Conservation (phyloP, 2,113 vertebrate genomes). For the Clarias gariepinus region DNA sequence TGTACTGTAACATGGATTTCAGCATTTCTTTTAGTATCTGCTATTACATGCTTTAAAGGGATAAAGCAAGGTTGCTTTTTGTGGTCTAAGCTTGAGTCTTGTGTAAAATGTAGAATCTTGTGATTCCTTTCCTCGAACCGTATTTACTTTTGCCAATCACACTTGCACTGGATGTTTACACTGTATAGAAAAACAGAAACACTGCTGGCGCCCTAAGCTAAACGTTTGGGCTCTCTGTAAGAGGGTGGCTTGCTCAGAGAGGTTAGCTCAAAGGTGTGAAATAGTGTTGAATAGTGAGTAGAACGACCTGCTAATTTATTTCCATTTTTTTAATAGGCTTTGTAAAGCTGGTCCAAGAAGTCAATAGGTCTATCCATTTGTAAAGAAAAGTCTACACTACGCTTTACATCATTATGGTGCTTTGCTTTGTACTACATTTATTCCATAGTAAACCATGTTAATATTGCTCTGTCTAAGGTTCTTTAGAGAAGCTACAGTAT, state of each 20-base stretch:
- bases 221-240: not conserved
- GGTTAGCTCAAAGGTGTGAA: slow-evolving; percentile 17
- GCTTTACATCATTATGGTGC: not conserved
- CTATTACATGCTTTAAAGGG: not conserved
- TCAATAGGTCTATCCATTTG: not conserved
- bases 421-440: not conserved
- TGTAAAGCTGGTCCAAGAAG: not conserved
- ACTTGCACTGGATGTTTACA: slow-evolving; percentile 18
- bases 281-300: not conserved
- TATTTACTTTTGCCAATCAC: not conserved
- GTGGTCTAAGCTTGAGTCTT: not conserved
- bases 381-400: not conserved
- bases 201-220: not conserved
- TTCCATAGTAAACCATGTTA: not conserved
- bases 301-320: not conserved
- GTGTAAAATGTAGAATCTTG: not conserved
- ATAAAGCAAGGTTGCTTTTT: not conserved
- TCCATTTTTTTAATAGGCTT: not conserved
- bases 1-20: not conserved
- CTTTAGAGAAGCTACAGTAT: not conserved
- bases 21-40: not conserved
- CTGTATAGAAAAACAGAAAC: slow-evolving; percentile 20
- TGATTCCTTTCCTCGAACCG: not conserved
- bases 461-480: not conserved
- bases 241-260: not conserved